Evolutionary conservation across 2,113 vertebrate species (phyloP).

Genomic region (Bungarus multicinctus): DNA sequence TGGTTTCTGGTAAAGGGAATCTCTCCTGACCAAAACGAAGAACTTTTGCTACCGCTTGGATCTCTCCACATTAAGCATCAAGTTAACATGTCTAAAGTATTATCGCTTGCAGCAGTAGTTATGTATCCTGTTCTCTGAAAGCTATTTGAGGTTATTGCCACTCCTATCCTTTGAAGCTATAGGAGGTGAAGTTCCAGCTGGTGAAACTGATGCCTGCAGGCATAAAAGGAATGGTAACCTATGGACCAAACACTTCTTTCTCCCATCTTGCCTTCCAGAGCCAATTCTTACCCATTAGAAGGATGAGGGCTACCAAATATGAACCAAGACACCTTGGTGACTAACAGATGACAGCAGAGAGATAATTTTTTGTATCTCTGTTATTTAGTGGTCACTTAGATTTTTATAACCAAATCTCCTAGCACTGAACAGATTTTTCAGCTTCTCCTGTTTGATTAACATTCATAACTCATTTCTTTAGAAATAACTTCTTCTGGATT

Average conservation of each 20-base stretch:
- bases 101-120: not conserved
- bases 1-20: not conserved
- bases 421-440: not conserved
- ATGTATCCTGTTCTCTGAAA: not conserved
- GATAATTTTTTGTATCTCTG: not conserved
- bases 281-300: not conserved
- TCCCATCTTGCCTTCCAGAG: not conserved
- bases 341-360: not conserved
- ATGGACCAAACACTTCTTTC: not conserved
- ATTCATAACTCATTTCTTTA: not conserved
- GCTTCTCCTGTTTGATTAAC: not conserved
- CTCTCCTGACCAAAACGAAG: not conserved
- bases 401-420: not conserved
- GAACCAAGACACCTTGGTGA: not conserved
- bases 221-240: not conserved
- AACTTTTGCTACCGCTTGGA: not conserved
- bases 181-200: not conserved
- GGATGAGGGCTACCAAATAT: not conserved
- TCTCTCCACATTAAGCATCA: not conserved
- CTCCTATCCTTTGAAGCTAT: slow-evolving; percentile 10
- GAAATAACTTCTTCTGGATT: not conserved
- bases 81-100: not conserved
- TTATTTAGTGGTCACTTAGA: not conserved
- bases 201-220: not conserved
- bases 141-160: slow-evolving; percentile 10